Evolutionary conservation across 2,888 invertebrate species (phyloP).

Genomic region (Chrysina gloriosa): DNA sequence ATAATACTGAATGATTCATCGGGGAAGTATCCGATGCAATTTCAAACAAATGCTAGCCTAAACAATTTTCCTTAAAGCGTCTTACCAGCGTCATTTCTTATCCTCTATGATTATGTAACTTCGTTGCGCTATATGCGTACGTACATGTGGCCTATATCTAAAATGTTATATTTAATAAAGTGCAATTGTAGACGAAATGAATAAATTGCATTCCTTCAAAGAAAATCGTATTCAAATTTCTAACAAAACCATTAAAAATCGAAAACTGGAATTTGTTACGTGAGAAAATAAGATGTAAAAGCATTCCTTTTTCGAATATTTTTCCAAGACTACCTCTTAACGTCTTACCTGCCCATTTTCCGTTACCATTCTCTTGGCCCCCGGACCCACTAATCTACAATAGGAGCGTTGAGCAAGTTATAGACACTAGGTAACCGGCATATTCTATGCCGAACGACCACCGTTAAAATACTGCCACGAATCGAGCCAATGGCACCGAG

Average conservation of each 20-base stretch:
- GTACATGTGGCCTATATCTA: no score
- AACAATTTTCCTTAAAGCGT: no score
- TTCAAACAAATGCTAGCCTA: no score
- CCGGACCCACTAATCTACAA: slow-evolving; percentile 50
- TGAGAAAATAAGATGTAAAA: background rate
- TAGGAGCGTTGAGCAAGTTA: slow-evolving; percentile 53
- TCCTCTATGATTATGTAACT: slow-evolving; percentile 12
- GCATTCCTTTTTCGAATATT: background rate
- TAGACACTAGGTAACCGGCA: slow-evolving; percentile 56
- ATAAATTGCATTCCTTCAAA: no score
- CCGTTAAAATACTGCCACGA: slow-evolving; percentile 55
- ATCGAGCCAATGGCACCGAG: slow-evolving; percentile 59
- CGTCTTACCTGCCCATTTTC: slow-evolving; percentile 63
- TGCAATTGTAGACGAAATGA: no score
- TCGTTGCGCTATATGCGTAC: background rate
- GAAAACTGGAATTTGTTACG: no score
- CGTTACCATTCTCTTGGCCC: slow-evolving; percentile 59
- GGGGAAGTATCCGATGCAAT: no score
- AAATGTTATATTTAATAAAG: no score
- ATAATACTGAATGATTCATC: no score
- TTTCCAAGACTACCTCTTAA: background rate
- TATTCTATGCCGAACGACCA: slow-evolving; percentile 57
- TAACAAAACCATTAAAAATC: no score
- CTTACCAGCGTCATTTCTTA: background rate
- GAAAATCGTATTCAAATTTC: no score